These are phyloP conservation scores for Hirtodrosophila histrioides DNA, from an alignment of 2,888 invertebrate species.

Conservation along the genomic window DNA sequence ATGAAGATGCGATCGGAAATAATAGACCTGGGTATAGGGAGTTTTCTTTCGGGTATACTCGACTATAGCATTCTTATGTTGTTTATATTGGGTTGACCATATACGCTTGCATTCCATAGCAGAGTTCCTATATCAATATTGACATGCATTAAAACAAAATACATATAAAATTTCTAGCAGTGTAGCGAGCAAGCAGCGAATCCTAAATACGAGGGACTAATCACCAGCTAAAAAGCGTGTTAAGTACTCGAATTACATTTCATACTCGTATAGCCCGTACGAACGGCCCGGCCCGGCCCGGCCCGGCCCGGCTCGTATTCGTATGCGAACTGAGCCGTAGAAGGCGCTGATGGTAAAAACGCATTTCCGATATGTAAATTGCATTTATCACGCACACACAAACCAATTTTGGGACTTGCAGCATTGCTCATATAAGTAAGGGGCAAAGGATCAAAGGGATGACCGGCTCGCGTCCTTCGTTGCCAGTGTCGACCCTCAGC, in stretches of 20 bases:
- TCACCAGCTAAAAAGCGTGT: conserved; percentile 21
- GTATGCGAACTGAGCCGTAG: not conserved
- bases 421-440: conserved; percentile 14
- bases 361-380: conserved; percentile 34
- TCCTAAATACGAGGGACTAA: conserved; percentile 14
- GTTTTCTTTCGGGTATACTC: no score
- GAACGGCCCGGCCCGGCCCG: no score
- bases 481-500: conserved; percentile 8
- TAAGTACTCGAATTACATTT: conserved; percentile 27
- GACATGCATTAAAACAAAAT: no score
- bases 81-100: no score
- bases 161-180: not conserved
- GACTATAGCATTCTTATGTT: no score
- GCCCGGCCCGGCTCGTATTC: no score
- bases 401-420: conserved; percentile 4
- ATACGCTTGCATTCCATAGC: no score
- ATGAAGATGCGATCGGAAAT: no score
- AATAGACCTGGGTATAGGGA: no score
- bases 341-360: conserved; percentile 17
- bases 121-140: no score
- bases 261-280: conserved; percentile 1
- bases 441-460: conserved; percentile 21
- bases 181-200: not conserved
- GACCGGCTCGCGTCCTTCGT: not conserved
- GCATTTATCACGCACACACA: conserved; percentile 30